Conservation (phyloP, 2,888 invertebrate species). For the Zaprionus bogoriensis region DNA sequence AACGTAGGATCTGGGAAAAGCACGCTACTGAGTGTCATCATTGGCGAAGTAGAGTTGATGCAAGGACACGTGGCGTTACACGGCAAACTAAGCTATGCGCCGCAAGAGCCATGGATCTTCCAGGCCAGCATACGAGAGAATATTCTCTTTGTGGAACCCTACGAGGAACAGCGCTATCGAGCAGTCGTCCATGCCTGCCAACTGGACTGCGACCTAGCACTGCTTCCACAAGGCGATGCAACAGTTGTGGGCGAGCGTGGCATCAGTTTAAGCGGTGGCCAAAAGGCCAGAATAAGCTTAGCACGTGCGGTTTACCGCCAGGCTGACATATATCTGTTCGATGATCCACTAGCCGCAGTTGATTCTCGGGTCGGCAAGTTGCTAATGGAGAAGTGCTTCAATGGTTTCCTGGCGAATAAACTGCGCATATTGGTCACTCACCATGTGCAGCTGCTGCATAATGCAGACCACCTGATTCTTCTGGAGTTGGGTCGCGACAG, state of each 20-base stretch:
- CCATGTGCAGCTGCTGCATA: conserved; percentile 86
- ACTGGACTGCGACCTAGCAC: conserved; percentile 86
- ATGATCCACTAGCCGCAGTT: conserved; percentile 90
- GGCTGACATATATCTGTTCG: conserved; percentile 89
- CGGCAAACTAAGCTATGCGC: conserved; percentile 89
- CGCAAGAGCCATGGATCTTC: conserved; percentile 93
- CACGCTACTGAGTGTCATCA: conserved; percentile 88
- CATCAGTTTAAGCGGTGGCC: conserved; percentile 89
- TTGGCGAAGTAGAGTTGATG: conserved; percentile 87
- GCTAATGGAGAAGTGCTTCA: conserved; percentile 88
- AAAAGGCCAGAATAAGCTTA: conserved; percentile 89
- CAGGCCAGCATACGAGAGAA: conserved; percentile 93
- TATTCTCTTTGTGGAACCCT: conserved; percentile 91
- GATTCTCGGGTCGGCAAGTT: conserved; percentile 90
- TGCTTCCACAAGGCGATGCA: conserved; percentile 84
- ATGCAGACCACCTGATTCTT: conserved; percentile 84
- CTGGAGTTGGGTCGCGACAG: conserved; percentile 83
- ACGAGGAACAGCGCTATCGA: conserved; percentile 84
- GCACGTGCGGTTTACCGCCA: conserved; percentile 89
- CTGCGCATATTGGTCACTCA: conserved; percentile 89
- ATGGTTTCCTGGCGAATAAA: conserved; percentile 85
- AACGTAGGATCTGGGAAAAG: conserved; percentile 90
- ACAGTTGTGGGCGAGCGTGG: conserved; percentile 87
- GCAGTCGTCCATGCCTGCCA: conserved; percentile 85
- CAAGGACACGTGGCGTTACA: conserved; percentile 85